Percentiles rank a stretch among this genome's conserved stretches.
These are phyloP conservation scores for Anser brachyrhynchus DNA, from an alignment of 2,113 vertebrate species.

Conservation along the genomic window DNA sequence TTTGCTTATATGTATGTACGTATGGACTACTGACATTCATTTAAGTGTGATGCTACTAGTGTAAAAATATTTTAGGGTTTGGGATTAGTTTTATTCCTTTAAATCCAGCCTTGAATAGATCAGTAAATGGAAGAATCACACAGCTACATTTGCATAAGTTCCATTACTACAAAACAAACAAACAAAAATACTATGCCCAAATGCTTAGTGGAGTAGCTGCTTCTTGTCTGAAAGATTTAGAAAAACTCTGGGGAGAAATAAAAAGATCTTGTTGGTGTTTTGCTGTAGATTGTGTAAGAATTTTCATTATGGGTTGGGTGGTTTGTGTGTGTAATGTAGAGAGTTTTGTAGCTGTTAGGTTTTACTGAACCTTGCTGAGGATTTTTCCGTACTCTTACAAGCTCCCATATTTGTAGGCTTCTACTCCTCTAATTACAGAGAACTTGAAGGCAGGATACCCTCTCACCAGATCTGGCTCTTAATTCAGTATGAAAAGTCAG, in stretches of 20 bases:
- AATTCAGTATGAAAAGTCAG: neutral
- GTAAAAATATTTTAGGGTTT: neutral
- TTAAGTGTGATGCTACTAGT: neutral
- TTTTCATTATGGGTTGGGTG: neutral
- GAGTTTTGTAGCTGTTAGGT: neutral
- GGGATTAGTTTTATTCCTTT: neutral
- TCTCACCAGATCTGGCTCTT: neutral
- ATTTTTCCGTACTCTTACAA: neutral
- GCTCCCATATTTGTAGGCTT: neutral
- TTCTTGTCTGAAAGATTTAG: neutral
- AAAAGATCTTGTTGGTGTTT: neutral
- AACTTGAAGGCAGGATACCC: neutral
- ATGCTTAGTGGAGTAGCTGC: neutral
- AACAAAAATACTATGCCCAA: neutral
- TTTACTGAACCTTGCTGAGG: neutral
- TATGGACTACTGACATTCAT: neutral
- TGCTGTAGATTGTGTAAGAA: neutral
- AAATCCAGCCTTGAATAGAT: neutral
- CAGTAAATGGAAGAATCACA: neutral
- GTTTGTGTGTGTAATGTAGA: neutral
- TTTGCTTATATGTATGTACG: neutral
- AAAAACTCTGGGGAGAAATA: neutral
- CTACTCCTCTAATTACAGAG: neutral
- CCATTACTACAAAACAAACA: neutral
- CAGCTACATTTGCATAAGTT: neutral